Evolutionary conservation across 1,140 invertebrate genomes (phyloP), one percentile per base, ranked within the genome.

Genomic region (Oncopodura yosiiana): DNA sequence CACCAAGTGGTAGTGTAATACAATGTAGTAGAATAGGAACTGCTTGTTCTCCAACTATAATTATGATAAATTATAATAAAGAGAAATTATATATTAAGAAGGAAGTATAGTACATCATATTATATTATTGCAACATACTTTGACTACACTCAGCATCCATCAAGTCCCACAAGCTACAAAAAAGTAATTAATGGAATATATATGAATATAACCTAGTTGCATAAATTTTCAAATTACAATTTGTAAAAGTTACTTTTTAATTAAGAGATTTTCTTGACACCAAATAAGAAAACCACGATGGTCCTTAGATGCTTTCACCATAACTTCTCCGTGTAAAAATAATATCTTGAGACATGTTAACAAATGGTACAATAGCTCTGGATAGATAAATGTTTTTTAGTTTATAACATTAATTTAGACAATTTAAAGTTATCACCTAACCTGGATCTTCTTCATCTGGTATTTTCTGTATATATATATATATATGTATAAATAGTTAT

Each of bases 281-380:
- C 93, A 97, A 53, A 95, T 91, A 49, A 99, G 83, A 74, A 97
- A 98, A 41, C 91, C 91, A 62, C 87, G 78, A 67, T 95, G 85
- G 67, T 97, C 90, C 64, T 84, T 82, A 0, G 87, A 79, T 1
- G 90, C 87, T 63, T 84, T 86, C 24, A 81, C 84, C 39, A 98
- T 76, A 6, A 90, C 88, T 71, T 98, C 94, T 3, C 89, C 91
- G 69, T 98, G 88, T 2, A 99, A 74, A 50, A 89, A 86, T 64
- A 98, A 76, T 37, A 93, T 81, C 69, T 94, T 89, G 1, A 99
- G 73, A 66, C 90, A 94, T 65, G 88, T 84, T 29, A 98, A 73
- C 67, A 97, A 80, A 66, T 95, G 92, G 69, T 93, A 96, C 3
- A 95, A 73, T 26, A 95, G 86, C 70, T 97, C 93, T 0, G 92